A percentile compares a stretch with the other conserved stretches of the same genome.
Conservation (phyloP, 2,113 vertebrate genomes). For the Rutilus rutilus region DNA sequence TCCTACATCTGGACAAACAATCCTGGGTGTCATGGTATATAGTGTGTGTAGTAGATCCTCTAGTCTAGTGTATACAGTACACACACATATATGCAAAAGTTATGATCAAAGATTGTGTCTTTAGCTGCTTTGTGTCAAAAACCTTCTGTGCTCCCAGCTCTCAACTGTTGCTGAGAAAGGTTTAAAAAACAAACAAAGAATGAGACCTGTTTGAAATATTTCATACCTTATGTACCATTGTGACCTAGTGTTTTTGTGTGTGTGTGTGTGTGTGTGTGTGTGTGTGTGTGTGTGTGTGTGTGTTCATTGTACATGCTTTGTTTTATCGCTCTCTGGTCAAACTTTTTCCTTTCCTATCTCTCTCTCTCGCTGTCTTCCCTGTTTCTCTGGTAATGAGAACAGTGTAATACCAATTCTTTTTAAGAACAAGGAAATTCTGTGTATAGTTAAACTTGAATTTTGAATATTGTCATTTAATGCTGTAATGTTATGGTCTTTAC, state of each 20-base stretch:
- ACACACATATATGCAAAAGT: constrained; percentile 5
- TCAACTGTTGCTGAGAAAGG: background rate
- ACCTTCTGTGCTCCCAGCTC: background rate
- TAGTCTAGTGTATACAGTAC: background rate
- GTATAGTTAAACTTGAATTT: background rate
- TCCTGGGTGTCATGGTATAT: constrained; percentile 41
- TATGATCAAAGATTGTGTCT: constrained; percentile 17
- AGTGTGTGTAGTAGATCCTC: constrained; percentile 7
- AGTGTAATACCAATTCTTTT: background rate
- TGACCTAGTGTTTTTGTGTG: background rate
- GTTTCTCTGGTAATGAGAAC: background rate
- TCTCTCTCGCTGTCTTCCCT: background rate
- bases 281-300: no score
- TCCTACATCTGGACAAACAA: constrained; percentile 46
- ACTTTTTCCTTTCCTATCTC: background rate
- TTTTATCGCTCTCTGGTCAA: constrained; percentile 12
- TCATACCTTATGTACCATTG: background rate
- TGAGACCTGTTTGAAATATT: background rate
- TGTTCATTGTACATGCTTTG: constrained; percentile 9
- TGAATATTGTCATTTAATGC: background rate
- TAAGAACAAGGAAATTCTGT: background rate
- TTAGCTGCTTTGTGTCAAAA: background rate
- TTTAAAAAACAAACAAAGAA: background rate
- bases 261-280: background rate
- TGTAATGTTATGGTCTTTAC: background rate